Base-by-base conservation (phyloP, 2,888 invertebrate species). In the Rotaria socialis region DNA sequence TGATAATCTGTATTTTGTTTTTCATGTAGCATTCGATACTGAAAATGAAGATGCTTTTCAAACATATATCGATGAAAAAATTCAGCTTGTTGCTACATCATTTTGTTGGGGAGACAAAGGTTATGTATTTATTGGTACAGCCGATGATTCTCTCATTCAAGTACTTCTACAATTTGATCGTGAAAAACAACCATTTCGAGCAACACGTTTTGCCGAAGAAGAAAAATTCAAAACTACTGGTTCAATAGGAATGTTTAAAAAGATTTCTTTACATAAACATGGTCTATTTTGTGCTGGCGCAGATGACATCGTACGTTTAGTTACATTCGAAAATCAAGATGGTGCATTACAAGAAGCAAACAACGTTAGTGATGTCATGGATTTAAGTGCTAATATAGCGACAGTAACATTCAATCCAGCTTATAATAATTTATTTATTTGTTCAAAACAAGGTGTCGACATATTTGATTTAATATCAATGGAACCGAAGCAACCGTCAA, bases 31-130 rank as follows among this genome's bases (percentile, higher is more conserved):
- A n/a, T 80, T 43, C n/a, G 80, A 80, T 47, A 47, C 24, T 24
- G 80, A 80, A 80, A 80, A 80, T 80, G 80, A 80, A 80, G 80
- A 47, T 24, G 80, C 80, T 11, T 47, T 80, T 80, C 80, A 80
- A 80, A 47, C 80, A 43, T 80, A 80, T 47, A 24, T 80, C 2
- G 80, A 80, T 80, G 43, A 47, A 47, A 22, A n/a, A n/a, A n/a
- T 47, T n/a, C 10, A 80, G 8, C 24, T 47, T 43, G 4, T 80
- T n/a, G 80, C 43, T 4, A 80, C 80, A n/a, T 80, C 80, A 11
- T 80, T 80, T 47, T 80, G 80, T 80, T 80, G 80, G 80, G 80
- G 80, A n/a, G 80, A 80, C 14, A 80, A 43, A 43, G 43, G 43
- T n/a, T 80, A 47, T 80, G n/a, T 80, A 24, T 80, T 47, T 47